Evolutionary conservation across 53 echinoderm and acorn worm genomes (phyloP), one percentile per base, ranked within the genome.

Genomic region (Stichopus horrens): DNA sequence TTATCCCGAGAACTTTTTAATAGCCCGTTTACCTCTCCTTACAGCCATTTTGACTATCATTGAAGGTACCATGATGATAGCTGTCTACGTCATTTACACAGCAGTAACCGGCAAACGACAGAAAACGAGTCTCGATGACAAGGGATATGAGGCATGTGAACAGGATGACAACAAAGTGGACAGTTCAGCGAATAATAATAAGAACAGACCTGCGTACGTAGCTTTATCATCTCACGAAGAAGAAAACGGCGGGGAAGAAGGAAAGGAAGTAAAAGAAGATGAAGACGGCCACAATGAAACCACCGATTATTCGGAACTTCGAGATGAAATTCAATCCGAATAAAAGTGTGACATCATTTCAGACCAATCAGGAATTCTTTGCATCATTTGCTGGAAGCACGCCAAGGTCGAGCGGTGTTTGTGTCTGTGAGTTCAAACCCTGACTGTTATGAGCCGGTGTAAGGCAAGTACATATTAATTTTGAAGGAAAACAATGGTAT

Each of bases 1-100:
- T 8, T 79, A 90, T 22, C 95, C 95, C 5, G 98, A 98, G 86
- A 91, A 94, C 4, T 96, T 96, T 60, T 87, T 96, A 66, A 90
- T 97, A 55, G 92, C 94, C 21, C 80, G 94, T 5, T 75, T 98
- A 20, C 94, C 95, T 23, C 79, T 96, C 5, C 93, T 98, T 0
- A 90, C 92, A 6, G 90, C 94, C 76, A 89, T 96, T 11, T 76
- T 95, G 56, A 92, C 95, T 7, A 78, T 90, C 8, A 74, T 94
- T 16, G 94, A 98, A 79, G 98, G 98, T 0, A 85, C 91, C 7
- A 60, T 76, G 4, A 77, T 90, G 66, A 88, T 95, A 23, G 67
- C 90, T 18, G 71, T 93, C 10, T 93, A 93, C 89, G 84, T 93
- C 65, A 78, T 85, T 7, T 89, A 91, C 58, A 57, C 51, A 16